Base-by-base conservation (phyloP, 30 jellyfish, hydroid and myxozoan genomes). In the Hydractinia echinata region DNA sequence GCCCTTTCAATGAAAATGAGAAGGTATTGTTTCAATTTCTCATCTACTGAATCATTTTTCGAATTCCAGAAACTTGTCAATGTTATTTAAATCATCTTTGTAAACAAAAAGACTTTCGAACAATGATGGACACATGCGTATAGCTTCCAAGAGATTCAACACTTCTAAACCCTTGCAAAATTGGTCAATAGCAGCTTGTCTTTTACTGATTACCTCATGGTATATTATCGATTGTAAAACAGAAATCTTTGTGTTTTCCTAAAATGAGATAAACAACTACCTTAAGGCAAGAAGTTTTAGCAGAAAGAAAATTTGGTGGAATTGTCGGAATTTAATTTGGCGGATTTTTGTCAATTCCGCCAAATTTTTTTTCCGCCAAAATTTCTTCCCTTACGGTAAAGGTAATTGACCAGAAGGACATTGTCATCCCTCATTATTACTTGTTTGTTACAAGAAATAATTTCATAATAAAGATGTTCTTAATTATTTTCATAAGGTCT, bases 161-260 rank as follows among this genome's bases (percentile, higher is more conserved):
- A n/a, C n/a, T n/a, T 56, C n/a, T 10, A 56, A n/a, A 56, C 68
- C 68, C 68, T 9, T 10, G 68, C 68, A 56, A 56, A 56, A 56
- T 56, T 56, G 68, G n/a, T 56, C 68, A 10, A 56, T 9, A 9
- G 68, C 10, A 10, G 68, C 10, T 56, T 56, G 68, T 9, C 68
- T 10, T 56, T 56, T 56, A 56, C 68, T 56, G 68, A 56, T 56
- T 9, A 56, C 68, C 13, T 56, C 10, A 56, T 56, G 68, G n/a
- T 56, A 56, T 56, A 56, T 56, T 10, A 56, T 56, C 10, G 13
- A 9, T n/a, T 56, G 68, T 9, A 56, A 9, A 9, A 56, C n/a
- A n/a, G 68, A 56, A 56, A 9, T 56, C 68, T 56, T 56, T 56
- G 68, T 56, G 68, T 56, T 56, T 9, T 56, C n/a, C 68, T 56